A percentile compares a stretch with the other conserved stretches of the same genome.
Evolutionary conservation across 1,140 invertebrate species (phyloP).

Genomic region (Campoletis sonorensis): DNA sequence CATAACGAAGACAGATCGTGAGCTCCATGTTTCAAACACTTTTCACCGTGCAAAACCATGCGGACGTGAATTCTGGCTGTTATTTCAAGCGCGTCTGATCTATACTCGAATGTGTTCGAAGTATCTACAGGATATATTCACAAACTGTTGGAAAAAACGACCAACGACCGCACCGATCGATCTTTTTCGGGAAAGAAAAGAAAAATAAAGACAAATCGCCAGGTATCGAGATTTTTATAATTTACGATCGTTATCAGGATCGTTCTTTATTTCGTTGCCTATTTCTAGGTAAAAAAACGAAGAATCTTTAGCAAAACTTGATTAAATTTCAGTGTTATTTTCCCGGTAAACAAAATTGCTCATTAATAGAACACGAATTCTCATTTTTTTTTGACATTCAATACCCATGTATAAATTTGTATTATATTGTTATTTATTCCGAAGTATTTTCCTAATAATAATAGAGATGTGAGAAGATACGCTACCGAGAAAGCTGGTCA

Average conservation of each 20-base stretch:
- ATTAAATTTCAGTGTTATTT: too few species aligned
- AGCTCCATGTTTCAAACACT: background rate
- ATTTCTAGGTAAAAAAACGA: too few species aligned
- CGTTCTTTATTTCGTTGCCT: too few species aligned
- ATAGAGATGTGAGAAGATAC: background rate
- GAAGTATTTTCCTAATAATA: background rate
- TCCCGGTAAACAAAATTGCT: background rate
- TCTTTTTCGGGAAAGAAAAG: background rate
- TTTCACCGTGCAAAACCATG: conserved; percentile 6
- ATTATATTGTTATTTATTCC: background rate
- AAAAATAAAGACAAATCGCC: background rate
- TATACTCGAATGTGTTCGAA: background rate
- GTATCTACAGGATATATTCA: background rate
- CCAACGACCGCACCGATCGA: background rate
- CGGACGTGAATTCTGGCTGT: conserved; percentile 3
- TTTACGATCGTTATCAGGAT: background rate
- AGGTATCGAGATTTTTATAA: background rate
- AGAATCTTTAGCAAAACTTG: too few species aligned
- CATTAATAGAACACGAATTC: too few species aligned
- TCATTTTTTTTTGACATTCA: too few species aligned
- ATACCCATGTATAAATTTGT: background rate
- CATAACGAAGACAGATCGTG: conserved; percentile 10
- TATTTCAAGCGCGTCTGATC: background rate
- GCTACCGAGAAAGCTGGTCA: conserved; percentile 1
- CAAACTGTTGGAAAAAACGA: background rate